These are phyloP conservation scores for Chaetophractus vellerosus DNA, from an alignment of 2,797 vertebrate species.

Conservation along the genomic window DNA sequence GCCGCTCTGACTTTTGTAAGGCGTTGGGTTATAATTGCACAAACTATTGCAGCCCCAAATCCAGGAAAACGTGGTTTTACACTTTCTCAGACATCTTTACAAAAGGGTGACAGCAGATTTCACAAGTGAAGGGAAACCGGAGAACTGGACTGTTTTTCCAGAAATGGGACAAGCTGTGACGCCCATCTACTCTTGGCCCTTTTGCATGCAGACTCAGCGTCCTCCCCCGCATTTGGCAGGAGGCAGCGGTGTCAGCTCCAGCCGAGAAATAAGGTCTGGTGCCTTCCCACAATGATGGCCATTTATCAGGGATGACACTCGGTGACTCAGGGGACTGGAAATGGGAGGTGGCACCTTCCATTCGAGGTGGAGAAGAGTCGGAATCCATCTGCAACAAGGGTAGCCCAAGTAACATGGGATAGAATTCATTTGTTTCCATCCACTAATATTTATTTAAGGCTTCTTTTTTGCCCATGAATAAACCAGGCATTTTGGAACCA, in stretches of 20 bases:
- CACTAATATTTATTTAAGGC: not conserved
- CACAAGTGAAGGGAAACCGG: constrained; percentile 48
- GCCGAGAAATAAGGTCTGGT: constrained; percentile 46
- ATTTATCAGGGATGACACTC: constrained; percentile 70
- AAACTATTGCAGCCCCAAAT: constrained; percentile 83
- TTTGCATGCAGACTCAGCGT: not conserved
- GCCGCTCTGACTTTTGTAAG: constrained; percentile 82
- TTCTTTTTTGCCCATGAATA: not conserved
- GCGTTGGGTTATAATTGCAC: constrained; percentile 86
- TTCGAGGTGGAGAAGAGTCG: not conserved
- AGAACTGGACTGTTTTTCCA: constrained; percentile 1
- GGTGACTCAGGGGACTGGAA: constrained; percentile 10
- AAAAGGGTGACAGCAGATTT: constrained; percentile 83
- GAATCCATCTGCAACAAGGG: not conserved
- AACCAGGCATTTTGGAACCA: not conserved
- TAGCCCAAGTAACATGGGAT: not conserved
- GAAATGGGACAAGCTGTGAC: constrained; percentile 2
- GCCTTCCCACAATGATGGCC: constrained; percentile 47
- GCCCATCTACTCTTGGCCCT: not conserved
- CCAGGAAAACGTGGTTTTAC: constrained; percentile 84
- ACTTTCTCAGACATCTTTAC: constrained; percentile 82
- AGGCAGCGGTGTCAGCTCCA: constrained; percentile 19
- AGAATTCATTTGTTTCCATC: not conserved
- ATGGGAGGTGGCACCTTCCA: not conserved
- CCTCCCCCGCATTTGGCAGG: not conserved